A percentile compares a stretch with the other conserved stretches of the same genome.
phyloP scores from a whole-genome alignment of 2,888 invertebrate genomes.

The Netelia fuscicornis region DNA sequence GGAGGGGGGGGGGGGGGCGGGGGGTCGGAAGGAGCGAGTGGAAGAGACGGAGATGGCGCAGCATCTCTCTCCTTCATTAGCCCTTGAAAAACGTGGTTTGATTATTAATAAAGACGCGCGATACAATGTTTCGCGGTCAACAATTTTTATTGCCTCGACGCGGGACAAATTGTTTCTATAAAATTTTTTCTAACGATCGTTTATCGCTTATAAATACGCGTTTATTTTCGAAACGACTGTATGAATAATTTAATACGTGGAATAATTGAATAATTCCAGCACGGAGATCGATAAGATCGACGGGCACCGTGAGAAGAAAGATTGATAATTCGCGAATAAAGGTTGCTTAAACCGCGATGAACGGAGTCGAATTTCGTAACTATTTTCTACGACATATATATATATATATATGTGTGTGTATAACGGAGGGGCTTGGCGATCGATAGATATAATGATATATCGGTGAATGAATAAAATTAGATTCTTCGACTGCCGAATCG shows the following conservation, averaged over 20 bases:
- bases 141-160: no score
- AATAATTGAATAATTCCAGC: not conserved
- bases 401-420: constrained; percentile 7
- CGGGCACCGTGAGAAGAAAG: constrained; percentile 60
- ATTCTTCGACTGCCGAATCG: constrained; percentile 54
- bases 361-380: constrained; percentile 17
- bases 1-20: constrained; percentile 33
- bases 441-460: constrained; percentile 28
- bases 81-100: constrained; percentile 30
- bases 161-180: no score
- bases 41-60: not conserved
- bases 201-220: no score
- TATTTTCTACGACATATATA: constrained; percentile 31
- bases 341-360: not conserved
- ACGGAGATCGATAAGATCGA: not conserved
- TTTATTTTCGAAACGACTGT: no score
- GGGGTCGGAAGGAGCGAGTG: constrained; percentile 31
- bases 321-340: constrained; percentile 45
- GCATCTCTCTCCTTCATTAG: constrained; percentile 23
- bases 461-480: constrained; percentile 62
- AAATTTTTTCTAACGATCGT: no score
- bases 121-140: not conserved
- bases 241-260: not conserved
- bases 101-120: constrained; percentile 26
- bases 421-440: constrained; percentile 30